Evolutionary conservation across 1,140 invertebrate species (phyloP).

Genomic region (Eubasilissa regina): DNA sequence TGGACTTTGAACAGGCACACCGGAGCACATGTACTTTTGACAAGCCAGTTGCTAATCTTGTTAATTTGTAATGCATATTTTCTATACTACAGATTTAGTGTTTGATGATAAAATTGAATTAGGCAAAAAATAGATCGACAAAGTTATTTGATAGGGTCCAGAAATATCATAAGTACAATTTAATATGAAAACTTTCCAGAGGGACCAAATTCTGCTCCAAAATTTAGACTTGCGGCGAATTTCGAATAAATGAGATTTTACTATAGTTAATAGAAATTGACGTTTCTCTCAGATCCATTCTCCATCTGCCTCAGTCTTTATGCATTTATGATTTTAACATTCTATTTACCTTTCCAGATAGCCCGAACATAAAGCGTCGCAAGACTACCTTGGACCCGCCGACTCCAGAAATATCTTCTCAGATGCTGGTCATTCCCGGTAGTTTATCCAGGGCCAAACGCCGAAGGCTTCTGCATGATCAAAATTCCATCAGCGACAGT

Average conservation of each 20-base stretch:
- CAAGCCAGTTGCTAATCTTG: too few relatives aligned
- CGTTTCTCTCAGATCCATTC: neutral
- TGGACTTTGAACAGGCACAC: too few relatives aligned
- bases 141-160: neutral
- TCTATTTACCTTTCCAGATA: constrained; percentile 36
- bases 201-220: too few relatives aligned
- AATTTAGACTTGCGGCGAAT: too few relatives aligned
- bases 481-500: neutral
- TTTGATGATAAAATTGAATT: too few relatives aligned
- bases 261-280: neutral
- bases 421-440: neutral
- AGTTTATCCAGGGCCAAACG: neutral
- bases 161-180: neutral
- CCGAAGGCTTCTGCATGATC: constrained; percentile 19
- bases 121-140: too few relatives aligned
- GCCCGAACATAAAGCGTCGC: constrained; percentile 52
- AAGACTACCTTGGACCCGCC: constrained; percentile 48
- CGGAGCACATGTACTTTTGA: too few relatives aligned
- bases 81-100: too few relatives aligned
- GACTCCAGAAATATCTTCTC: constrained; percentile 15
- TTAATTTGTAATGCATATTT: too few relatives aligned
- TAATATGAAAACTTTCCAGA: neutral
- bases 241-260: too few relatives aligned
- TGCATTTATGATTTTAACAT: neutral
- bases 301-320: neutral